Percentiles rank a stretch among this genome's conserved stretches.
Conservation (phyloP, 2,888 invertebrate genomes). For the Tenodera sinensis region DNA sequence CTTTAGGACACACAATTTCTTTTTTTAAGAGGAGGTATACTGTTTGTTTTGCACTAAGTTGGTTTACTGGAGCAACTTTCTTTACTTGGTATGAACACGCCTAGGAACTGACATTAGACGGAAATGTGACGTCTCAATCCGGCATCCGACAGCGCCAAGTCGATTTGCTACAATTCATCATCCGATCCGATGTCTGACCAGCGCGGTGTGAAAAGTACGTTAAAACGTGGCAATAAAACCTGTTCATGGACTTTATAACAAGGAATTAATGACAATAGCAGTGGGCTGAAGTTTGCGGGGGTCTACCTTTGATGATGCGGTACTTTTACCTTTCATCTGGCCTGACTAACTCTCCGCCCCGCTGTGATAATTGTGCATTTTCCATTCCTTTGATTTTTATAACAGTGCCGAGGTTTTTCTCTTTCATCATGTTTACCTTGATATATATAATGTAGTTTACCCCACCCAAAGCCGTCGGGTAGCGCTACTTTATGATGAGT, state of each 20-base stretch:
- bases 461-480: neutral
- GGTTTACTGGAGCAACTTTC: too few relatives aligned
- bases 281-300: neutral
- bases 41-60: too few relatives aligned
- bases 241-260: neutral
- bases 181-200: too few relatives aligned
- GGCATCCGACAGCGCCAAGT: too few relatives aligned
- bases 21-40: too few relatives aligned
- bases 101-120: too few relatives aligned
- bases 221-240: neutral
- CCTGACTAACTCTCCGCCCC: neutral
- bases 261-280: neutral
- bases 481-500: conserved; percentile 5
- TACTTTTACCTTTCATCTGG: neutral
- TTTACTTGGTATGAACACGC: too few relatives aligned
- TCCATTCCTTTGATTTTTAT: conserved; percentile 10
- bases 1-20: too few relatives aligned
- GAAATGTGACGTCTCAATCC: too few relatives aligned
- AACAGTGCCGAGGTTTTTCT: neutral
- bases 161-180: too few relatives aligned
- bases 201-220: too few relatives aligned
- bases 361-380: conserved; percentile 1
- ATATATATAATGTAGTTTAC: neutral
- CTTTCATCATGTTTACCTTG: neutral
- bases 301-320: neutral